Percentiles rank a stretch among this genome's conserved stretches.
Conservation (phyloP, 2,888 invertebrate species). For the Caenorhabditis imperialis region DNA sequence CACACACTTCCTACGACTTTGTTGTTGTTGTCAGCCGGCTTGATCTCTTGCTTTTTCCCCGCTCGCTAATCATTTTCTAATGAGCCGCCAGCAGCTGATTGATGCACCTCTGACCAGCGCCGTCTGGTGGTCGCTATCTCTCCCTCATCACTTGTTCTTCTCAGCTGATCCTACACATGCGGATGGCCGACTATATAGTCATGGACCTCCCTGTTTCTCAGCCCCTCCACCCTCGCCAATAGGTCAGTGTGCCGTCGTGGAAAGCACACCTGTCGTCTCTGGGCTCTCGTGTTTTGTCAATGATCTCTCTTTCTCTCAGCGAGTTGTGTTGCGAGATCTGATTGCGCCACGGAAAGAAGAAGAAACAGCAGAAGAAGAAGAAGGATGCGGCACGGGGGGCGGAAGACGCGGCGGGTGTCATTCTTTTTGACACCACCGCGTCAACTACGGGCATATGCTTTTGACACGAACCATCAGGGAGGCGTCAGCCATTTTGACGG, state of each 20-base stretch:
- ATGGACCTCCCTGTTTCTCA: background rate
- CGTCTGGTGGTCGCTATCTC: conserved; percentile 3
- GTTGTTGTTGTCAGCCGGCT: too few relatives aligned
- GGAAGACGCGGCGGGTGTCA: conserved; percentile 1
- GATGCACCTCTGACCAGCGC: conserved; percentile 22
- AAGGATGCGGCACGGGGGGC: background rate
- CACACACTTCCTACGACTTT: too few relatives aligned
- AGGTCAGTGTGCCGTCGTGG: conserved; percentile 23
- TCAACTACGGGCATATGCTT: conserved; percentile 33
- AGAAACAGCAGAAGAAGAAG: background rate
- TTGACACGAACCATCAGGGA: conserved; percentile 36
- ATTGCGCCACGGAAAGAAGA: conserved; percentile 14
- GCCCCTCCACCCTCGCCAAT: conserved; percentile 25
- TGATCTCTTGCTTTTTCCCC: too few relatives aligned
- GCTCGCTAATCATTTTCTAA: conserved; percentile 16
- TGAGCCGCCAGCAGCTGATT: conserved; percentile 5
- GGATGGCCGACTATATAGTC: conserved; percentile 5
- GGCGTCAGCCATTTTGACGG: conserved; percentile 22
- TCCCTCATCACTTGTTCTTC: conserved; percentile 1
- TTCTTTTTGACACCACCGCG: conserved; percentile 21
- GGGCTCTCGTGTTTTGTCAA: conserved; percentile 18
- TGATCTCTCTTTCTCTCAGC: conserved; percentile 4
- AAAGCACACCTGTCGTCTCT: conserved; percentile 37
- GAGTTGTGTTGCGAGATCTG: conserved; percentile 12
- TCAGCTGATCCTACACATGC: conserved; percentile 29